Evolutionary conservation across 1,140 invertebrate species (phyloP).

Genomic region (Drosophila arizonae): DNA sequence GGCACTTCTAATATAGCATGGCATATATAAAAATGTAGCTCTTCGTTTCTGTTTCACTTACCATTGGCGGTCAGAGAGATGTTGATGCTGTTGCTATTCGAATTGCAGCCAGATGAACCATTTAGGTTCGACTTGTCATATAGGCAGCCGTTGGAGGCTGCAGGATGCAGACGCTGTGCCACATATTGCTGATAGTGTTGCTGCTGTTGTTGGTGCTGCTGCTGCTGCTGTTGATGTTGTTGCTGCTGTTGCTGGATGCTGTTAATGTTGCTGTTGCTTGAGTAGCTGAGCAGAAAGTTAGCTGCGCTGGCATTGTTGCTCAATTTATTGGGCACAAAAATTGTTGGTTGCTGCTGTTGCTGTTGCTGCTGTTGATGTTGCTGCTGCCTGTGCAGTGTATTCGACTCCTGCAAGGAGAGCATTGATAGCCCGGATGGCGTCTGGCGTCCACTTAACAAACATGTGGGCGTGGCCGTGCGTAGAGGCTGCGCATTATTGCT

Average conservation of each 20-base stretch:
- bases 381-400: conserved; percentile 45
- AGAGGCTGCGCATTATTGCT: conserved; percentile 53
- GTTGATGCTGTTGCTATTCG: conserved; percentile 29
- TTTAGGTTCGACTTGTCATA: conserved; percentile 56
- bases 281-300: conserved; percentile 62
- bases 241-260: conserved; percentile 50
- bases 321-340: conserved; percentile 62
- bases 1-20: too few relatives aligned
- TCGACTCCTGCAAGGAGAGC: conserved; percentile 72
- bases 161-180: conserved; percentile 59
- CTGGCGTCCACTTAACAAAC: conserved; percentile 70
- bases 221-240: conserved; percentile 31
- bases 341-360: conserved; percentile 44
- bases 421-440: conserved; percentile 75
- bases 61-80: conserved; percentile 57
- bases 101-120: neutral
- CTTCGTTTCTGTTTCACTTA: conserved; percentile 25
- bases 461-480: conserved; percentile 70
- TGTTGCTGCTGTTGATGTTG: conserved; percentile 34
- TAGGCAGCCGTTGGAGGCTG: conserved; percentile 61
- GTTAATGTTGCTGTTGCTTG: conserved; percentile 58
- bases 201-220: conserved; percentile 37
- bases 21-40: neutral
- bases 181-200: conserved; percentile 70
- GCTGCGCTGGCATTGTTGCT: conserved; percentile 30